These are phyloP conservation scores for Amblyraja radiata DNA, from an alignment of 2,797 vertebrate species.

Conservation along the genomic window DNA sequence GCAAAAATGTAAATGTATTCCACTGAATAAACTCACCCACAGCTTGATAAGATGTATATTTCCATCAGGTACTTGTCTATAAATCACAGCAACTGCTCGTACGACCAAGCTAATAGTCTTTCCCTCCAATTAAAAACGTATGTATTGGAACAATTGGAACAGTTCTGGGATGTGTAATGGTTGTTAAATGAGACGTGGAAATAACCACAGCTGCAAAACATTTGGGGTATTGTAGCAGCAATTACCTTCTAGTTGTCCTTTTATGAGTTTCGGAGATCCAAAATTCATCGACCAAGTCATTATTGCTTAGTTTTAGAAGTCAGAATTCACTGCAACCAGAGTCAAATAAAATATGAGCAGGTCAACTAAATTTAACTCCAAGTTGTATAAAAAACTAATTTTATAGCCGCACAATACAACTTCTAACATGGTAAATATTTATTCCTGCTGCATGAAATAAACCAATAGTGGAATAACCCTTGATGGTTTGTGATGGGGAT, in stretches of 20 bases:
- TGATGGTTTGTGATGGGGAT: neutral
- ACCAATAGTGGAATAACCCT: neutral
- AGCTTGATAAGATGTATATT: neutral
- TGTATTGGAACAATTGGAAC: neutral
- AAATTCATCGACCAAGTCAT: no score
- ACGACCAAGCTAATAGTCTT: neutral
- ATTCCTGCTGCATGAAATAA: neutral
- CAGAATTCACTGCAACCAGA: neutral
- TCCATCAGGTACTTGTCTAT: neutral
- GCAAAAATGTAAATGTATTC: neutral
- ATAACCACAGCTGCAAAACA: slow-evolving; percentile 1
- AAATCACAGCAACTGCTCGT: neutral
- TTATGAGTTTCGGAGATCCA: neutral
- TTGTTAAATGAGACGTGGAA: neutral
- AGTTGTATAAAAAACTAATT: neutral
- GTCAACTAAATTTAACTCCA: neutral
- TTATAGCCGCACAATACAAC: neutral
- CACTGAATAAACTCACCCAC: neutral
- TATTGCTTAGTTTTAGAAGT: neutral
- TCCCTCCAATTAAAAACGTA: neutral
- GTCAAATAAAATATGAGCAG: neutral
- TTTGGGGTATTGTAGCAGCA: neutral
- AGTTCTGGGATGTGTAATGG: neutral
- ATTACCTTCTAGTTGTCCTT: neutral
- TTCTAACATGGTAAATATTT: neutral